Conservation (phyloP, 2,113 vertebrate species). For the Vidua macroura region DNA sequence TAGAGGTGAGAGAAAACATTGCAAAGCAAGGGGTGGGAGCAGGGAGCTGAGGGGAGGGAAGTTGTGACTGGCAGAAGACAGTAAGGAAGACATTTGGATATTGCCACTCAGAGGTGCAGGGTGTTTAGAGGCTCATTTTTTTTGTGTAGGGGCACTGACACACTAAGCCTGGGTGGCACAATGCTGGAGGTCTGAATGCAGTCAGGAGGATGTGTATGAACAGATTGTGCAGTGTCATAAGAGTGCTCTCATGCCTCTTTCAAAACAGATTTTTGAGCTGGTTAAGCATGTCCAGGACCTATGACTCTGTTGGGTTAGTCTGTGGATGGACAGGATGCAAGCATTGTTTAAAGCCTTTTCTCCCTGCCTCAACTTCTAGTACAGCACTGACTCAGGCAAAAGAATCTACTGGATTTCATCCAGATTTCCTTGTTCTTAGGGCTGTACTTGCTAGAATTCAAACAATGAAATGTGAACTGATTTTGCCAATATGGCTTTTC, state of each 20-base stretch:
- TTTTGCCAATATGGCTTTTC: constrained; percentile 1
- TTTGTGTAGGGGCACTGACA: background rate
- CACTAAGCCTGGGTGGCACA: background rate
- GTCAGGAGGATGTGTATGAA: too few species aligned
- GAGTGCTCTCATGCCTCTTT: background rate
- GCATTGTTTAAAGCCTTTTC: background rate
- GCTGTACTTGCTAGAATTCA: background rate
- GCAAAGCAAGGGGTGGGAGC: background rate
- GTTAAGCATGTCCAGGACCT: background rate
- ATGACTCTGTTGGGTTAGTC: background rate
- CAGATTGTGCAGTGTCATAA: background rate
- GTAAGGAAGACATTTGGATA: background rate
- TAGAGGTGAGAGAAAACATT: background rate
- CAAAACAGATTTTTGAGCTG: background rate
- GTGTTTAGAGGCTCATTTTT: background rate
- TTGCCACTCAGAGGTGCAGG: background rate
- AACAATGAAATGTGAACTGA: background rate
- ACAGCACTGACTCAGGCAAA: background rate
- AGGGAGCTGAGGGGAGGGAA: background rate
- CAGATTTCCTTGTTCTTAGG: constrained; percentile 5
- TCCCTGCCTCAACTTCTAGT: background rate
- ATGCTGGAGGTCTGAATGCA: background rate
- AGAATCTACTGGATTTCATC: background rate
- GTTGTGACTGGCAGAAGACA: background rate
- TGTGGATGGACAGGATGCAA: background rate